These are phyloP conservation scores for Phaenicophaeus curvirostris DNA, from an alignment of 2,797 vertebrate genomes.

Conservation along the genomic window DNA sequence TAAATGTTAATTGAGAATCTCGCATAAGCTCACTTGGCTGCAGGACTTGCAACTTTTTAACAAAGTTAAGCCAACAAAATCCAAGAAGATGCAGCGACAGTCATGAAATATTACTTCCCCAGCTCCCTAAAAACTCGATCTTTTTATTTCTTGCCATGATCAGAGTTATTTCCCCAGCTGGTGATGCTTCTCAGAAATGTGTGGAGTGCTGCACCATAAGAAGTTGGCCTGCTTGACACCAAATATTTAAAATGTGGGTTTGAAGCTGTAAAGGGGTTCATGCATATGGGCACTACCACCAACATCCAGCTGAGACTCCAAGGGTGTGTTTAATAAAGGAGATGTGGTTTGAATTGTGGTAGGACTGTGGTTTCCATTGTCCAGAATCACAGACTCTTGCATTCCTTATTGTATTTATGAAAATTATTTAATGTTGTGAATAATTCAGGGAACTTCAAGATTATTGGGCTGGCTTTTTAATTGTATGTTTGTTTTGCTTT, in stretches of 20 bases:
- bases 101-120: neutral
- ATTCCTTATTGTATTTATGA: neutral
- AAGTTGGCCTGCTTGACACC: neutral
- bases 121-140: fast-evolving
- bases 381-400: neutral
- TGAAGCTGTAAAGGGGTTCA: neutral
- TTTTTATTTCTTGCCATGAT: neutral
- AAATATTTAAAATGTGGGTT: neutral
- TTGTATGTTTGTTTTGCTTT: conserved; percentile 14
- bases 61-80: neutral
- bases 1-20: neutral
- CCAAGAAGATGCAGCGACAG: neutral
- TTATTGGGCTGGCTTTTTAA: conserved; percentile 17
- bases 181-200: neutral
- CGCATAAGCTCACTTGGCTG: neutral
- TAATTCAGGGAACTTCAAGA: neutral
- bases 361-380: neutral
- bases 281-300: neutral
- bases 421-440: conserved; percentile 12
- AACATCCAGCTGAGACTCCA: neutral
- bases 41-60: neutral
- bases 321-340: neutral
- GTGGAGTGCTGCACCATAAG: neutral
- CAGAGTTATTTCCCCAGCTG: neutral
- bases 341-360: neutral